Evolutionary conservation across 2,888 invertebrate species (phyloP).

Genomic region (Drosophila kuntzei): DNA sequence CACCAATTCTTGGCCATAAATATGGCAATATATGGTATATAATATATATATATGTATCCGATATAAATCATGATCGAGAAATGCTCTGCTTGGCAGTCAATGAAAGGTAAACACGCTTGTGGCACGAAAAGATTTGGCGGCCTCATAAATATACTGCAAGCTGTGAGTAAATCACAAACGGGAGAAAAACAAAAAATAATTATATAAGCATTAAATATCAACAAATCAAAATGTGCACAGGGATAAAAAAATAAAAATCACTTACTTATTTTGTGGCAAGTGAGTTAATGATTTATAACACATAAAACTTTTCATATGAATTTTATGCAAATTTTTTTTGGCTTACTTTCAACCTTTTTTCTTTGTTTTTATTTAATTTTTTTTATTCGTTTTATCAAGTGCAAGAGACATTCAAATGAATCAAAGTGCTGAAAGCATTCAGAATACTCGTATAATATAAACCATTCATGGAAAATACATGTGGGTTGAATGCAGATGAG

Average conservation of each 20-base stretch:
- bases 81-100: constrained; percentile 31
- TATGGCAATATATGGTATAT: constrained; percentile 8
- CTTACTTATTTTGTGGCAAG: constrained; percentile 40
- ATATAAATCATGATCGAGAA: constrained; percentile 43
- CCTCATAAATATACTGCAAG: constrained; percentile 37
- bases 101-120: constrained; percentile 53
- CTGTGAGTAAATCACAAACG: constrained; percentile 51
- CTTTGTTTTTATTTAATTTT: neutral
- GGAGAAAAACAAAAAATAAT: constrained; percentile 27
- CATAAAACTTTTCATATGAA: constrained; percentile 33
- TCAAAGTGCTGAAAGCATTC: constrained; percentile 23
- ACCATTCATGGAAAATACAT: constrained; percentile 2
- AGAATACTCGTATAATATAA: constrained; percentile 5
- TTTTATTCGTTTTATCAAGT: constrained; percentile 16
- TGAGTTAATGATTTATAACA: constrained; percentile 65
- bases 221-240: constrained; percentile 47
- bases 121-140: constrained; percentile 1
- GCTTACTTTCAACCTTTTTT: constrained; percentile 6
- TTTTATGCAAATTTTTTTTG: constrained; percentile 51
- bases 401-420: constrained; percentile 20
- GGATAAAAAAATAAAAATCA: constrained; percentile 8
- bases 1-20: constrained; percentile 24
- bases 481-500: constrained; percentile 18
- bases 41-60: constrained; percentile 3
- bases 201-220: constrained; percentile 55